Conservation (phyloP, 2,113 vertebrate genomes). For the Cyphotilapia sp. region DNA sequence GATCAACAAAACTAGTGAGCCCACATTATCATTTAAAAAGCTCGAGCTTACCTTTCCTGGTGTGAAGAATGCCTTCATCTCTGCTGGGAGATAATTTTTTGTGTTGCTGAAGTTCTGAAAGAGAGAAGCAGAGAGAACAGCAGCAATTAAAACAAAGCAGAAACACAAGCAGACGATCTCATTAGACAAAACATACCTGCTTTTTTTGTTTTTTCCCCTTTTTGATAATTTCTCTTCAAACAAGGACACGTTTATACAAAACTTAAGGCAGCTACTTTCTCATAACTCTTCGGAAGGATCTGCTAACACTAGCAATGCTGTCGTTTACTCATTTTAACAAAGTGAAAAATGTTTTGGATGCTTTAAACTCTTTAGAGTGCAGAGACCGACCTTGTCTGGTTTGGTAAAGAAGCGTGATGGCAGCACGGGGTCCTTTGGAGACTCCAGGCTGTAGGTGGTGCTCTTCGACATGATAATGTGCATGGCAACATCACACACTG, state of each 20-base stretch:
- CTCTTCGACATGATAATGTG: conserved; percentile 98
- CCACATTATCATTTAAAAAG: not conserved
- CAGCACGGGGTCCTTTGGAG: conserved; percentile 95
- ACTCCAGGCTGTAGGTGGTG: conserved; percentile 98
- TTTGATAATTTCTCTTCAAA: not conserved
- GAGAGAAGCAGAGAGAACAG: not conserved
- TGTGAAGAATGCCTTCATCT: conserved; percentile 97
- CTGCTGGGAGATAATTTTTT: conserved; percentile 96
- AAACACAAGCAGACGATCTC: not conserved
- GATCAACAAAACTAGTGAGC: not conserved
- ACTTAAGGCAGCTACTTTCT: not conserved
- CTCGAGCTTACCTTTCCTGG: conserved; percentile 84
- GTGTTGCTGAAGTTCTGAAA: conserved; percentile 96
- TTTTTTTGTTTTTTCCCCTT: not conserved
- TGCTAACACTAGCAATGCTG: not conserved
- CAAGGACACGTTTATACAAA: not conserved
- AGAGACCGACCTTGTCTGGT: conserved; percentile 86
- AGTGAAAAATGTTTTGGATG: not conserved
- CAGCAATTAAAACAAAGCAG: not conserved
- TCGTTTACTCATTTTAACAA: not conserved
- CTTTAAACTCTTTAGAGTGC: not conserved
- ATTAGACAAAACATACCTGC: not conserved
- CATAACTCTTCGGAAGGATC: not conserved
- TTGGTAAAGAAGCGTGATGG: conserved; percentile 94
- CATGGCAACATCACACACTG: conserved; percentile 98